A percentile compares a stretch with the other conserved stretches of the same genome.
phyloP scores from a whole-genome alignment of 2,113 vertebrate genomes.

The Austrofundulus limnaeus region DNA sequence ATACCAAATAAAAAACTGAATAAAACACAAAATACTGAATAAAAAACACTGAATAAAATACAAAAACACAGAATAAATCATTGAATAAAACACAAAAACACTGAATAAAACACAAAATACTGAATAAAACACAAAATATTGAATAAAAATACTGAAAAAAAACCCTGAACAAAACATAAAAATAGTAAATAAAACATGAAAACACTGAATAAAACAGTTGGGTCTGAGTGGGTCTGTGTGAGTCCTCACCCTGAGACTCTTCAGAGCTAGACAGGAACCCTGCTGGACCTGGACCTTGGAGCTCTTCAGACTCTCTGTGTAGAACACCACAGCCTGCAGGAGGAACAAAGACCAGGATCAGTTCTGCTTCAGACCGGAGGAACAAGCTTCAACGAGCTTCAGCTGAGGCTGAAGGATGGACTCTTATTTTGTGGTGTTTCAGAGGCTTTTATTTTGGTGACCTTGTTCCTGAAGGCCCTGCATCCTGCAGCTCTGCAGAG shows the following conservation, averaged over 20 bases:
- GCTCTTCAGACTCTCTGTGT: slow-evolving; percentile 78
- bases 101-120: not conserved
- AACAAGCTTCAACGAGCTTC: not conserved
- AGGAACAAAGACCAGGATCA: not conserved
- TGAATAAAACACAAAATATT: not conserved
- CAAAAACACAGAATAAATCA: not conserved
- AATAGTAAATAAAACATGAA: not conserved
- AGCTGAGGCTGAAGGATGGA: not conserved
- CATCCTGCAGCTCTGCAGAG: slow-evolving; percentile 73
- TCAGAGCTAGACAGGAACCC: slow-evolving; percentile 87
- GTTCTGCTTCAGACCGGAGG: not conserved
- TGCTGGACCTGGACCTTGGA: slow-evolving; percentile 77
- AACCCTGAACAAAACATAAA: not conserved
- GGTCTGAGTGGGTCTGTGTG: not conserved
- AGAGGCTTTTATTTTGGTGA: slow-evolving; percentile 37
- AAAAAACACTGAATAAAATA: not conserved
- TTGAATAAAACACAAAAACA: no score
- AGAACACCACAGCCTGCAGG: slow-evolving; percentile 86
- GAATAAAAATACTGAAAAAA: no score
- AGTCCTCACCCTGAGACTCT: slow-evolving; percentile 85
- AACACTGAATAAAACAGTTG: not conserved
- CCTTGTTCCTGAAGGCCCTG: slow-evolving; percentile 84
- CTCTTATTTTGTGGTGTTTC: not conserved
- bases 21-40: not conserved
- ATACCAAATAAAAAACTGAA: no score